Percentiles rank a stretch among this genome's conserved stretches.
phyloP scores from a whole-genome alignment of 2,888 invertebrate genomes.

The Sarcophaga carnaria region DNA sequence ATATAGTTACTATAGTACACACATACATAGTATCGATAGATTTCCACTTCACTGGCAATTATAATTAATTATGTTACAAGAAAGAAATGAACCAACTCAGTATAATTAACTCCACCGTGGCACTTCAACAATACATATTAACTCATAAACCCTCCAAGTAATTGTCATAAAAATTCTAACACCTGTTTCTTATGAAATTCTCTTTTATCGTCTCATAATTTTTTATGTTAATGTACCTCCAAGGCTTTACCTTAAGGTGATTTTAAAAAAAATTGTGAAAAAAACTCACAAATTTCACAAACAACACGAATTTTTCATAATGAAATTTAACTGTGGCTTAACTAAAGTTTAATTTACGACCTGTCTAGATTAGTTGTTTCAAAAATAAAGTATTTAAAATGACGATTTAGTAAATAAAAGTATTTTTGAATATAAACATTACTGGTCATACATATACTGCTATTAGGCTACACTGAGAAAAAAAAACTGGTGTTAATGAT shows the following conservation, averaged over 20 bases:
- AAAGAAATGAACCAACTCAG: neutral
- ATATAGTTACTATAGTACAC: constrained; percentile 13
- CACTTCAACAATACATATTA: neutral
- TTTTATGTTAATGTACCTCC: neutral
- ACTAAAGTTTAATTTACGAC: constrained; percentile 64
- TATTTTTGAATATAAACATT: constrained; percentile 15
- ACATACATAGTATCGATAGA: neutral
- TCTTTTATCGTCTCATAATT: constrained; percentile 5
- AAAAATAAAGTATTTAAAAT: constrained; percentile 10
- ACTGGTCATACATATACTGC: constrained; percentile 38
- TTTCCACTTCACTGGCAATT: constrained; percentile 21
- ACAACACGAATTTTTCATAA: constrained; percentile 21
- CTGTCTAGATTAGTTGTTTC: constrained; percentile 46
- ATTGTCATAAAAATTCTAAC: constrained; percentile 40
- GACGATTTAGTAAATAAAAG: constrained; percentile 29
- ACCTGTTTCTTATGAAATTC: constrained; percentile 41
- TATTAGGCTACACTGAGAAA: constrained; percentile 9
- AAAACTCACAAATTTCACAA: neutral
- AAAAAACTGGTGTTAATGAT: neutral
- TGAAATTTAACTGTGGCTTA: constrained; percentile 38
- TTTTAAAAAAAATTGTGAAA: too few species aligned
- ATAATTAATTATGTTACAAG: constrained; percentile 56
- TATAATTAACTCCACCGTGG: neutral
- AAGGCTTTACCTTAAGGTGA: constrained; percentile 18
- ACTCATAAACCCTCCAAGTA: neutral